These are phyloP conservation scores for Rhabdophis nuchalis DNA, from an alignment of 2,797 vertebrate species.

Conservation along the genomic window DNA sequence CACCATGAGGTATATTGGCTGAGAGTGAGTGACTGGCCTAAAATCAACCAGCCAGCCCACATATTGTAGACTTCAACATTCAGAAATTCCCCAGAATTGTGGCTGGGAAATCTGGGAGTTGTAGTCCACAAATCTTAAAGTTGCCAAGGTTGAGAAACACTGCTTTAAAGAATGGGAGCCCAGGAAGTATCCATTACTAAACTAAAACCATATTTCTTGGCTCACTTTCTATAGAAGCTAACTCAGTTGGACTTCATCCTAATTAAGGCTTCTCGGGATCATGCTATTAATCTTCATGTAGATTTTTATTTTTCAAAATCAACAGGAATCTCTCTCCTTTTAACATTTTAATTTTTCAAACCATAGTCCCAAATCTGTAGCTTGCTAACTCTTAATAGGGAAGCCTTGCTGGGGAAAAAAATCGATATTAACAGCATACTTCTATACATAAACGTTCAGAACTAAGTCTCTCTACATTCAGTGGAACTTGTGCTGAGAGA, in stretches of 20 bases:
- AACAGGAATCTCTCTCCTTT: not conserved
- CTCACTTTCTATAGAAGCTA: not conserved
- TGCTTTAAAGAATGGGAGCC: rapidly evolving
- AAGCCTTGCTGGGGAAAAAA: not conserved
- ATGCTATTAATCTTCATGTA: not conserved
- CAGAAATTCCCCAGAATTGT: not conserved
- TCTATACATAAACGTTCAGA: not conserved
- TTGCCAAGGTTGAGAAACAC: not conserved
- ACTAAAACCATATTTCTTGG: not conserved
- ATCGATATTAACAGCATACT: not conserved
- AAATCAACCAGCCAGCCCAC: not conserved
- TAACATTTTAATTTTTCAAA: not conserved
- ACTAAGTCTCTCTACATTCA: not conserved
- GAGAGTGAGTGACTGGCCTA: not conserved
- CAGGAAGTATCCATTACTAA: not conserved
- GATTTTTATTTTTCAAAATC: not conserved
- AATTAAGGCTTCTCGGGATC: not conserved
- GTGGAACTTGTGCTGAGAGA: not conserved
- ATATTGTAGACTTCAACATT: not conserved
- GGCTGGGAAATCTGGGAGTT: not conserved
- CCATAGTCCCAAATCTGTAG: not conserved
- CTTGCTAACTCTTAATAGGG: not conserved
- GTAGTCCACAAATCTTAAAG: not conserved
- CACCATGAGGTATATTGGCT: not conserved
- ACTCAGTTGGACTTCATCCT: not conserved